Evolutionary conservation across 2,888 invertebrate genomes (phyloP).

Genomic region (Physocephala rufipes): DNA sequence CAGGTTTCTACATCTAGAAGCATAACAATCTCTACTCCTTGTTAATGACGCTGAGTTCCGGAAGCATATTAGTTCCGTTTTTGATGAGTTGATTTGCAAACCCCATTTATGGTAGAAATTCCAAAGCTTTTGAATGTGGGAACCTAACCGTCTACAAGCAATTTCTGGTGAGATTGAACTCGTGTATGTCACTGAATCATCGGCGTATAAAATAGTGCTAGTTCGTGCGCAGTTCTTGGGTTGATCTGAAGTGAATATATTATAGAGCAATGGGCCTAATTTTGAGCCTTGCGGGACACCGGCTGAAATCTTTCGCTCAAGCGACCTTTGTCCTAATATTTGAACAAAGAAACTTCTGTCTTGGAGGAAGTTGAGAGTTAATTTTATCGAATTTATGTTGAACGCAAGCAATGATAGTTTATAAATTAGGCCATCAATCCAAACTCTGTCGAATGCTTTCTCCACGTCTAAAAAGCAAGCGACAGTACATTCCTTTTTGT

Average conservation of each 20-base stretch:
- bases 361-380: background rate
- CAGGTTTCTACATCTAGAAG: background rate
- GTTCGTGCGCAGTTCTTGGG: background rate
- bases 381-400: background rate
- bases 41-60: no score
- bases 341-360: conserved; percentile 4
- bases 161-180: background rate
- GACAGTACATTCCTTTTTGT: background rate
- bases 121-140: background rate
- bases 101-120: conserved; percentile 9
- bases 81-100: conserved; percentile 9
- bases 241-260: background rate
- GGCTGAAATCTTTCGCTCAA: background rate
- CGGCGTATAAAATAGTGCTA: background rate
- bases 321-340: background rate
- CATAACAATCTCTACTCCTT: background rate
- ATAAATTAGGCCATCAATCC: conserved; percentile 8
- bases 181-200: background rate
- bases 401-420: background rate
- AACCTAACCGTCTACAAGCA: background rate
- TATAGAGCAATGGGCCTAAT: background rate
- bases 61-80: no score
- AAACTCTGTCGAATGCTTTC: background rate
- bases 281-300: conserved; percentile 2
- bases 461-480: background rate